Base-by-base conservation (phyloP, 2,797 vertebrate species). In the Parotocinclus haroldoi region DNA sequence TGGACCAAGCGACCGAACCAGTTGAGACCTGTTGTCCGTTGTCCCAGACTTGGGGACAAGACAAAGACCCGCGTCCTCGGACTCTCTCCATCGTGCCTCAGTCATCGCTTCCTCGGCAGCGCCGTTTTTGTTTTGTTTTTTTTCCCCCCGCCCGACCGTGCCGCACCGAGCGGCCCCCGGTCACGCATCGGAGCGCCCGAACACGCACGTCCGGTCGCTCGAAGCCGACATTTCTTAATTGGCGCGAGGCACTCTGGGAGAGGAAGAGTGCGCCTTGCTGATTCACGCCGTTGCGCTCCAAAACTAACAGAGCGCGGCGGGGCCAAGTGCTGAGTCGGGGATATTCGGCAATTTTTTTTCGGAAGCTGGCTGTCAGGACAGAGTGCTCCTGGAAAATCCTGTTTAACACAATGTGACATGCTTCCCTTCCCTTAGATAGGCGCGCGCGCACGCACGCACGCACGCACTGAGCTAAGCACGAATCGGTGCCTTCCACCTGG, bases 331-430 rank as follows among this genome's bases (percentile, higher is more conserved):
- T 88, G 88, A 88, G 79, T 80, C 76, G 75, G 83, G 84, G 85
- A 86, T 86, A 85, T 85, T 85, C 73, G 82, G 78, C 79, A 87
- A 82, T 71, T 79, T 85, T 79, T 85, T 73, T 85, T 87, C 72
- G 78, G 86, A 89, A 88, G 84, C 84, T 81, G 78, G 19, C 80
- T 86, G 84, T 88, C 85, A 85, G 75, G 58, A 78, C 54, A 9
- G 66, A 69, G 54, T 70, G 75, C 77, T 80, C 84, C 80, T 82
- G 86, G 87, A 89, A 89, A 88, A 88, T 89, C 87, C 87, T 88
- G 86, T 88, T 90, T 87, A 86, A 87, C 84, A 84, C 83, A 85
- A 85, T 76, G 82, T 77, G 79, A 85, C 79, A 57, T 39, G 65
- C 45, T 68, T 63, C 37, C 65, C 42, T 27, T 53, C 44, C 38